These are phyloP conservation scores for Ptychoptera contaminata DNA, from an alignment of 2,888 invertebrate species.

Conservation along the genomic window DNA sequence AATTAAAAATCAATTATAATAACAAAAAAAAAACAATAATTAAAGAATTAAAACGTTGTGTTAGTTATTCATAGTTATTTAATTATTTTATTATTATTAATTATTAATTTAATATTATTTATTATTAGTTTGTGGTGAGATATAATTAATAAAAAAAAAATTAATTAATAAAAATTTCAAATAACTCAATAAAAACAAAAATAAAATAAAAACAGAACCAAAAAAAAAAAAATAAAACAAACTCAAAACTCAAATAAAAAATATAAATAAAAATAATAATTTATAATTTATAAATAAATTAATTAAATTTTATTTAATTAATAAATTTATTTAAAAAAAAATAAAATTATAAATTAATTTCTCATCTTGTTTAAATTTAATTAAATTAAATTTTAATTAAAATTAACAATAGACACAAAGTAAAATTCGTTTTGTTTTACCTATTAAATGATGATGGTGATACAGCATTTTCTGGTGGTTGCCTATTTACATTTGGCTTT, in stretches of 20 bases:
- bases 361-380: not conserved
- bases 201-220: constrained; percentile 2
- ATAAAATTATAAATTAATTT: not conserved
- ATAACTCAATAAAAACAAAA: too few species aligned
- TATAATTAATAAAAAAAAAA: too few species aligned
- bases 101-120: constrained; percentile 8
- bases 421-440: constrained; percentile 15
- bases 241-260: too few species aligned
- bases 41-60: not conserved
- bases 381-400: not conserved
- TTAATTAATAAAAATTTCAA: too few species aligned
- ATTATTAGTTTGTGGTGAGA: constrained; percentile 7
- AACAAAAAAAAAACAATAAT: not conserved
- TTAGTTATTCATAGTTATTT: not conserved
- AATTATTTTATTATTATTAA: constrained; percentile 3
- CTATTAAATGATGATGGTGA: constrained; percentile 53
- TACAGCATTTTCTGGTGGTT: constrained; percentile 55
- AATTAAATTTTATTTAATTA: too few species aligned
- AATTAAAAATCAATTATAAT: constrained; percentile 3
- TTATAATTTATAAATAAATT: too few species aligned
- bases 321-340: too few species aligned
- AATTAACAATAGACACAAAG: too few species aligned
- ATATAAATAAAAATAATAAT: too few species aligned
- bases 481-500: constrained; percentile 71
- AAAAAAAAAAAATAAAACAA: constrained; percentile 5